Base-by-base conservation (phyloP, 2,797 vertebrate genomes). In the Phylloscopus collybita region DNA sequence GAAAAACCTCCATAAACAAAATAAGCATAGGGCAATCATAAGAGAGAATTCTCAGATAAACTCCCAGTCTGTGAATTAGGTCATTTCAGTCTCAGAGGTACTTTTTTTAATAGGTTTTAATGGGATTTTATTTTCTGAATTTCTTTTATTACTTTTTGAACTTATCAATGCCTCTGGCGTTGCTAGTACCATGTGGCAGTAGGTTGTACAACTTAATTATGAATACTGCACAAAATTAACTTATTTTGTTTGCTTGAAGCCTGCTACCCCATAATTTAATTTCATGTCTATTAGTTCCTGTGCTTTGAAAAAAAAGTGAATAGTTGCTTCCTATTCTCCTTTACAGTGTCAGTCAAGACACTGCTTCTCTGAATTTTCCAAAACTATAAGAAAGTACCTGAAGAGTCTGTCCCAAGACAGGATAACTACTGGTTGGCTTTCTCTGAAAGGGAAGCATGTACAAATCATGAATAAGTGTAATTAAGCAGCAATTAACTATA, bases 141-240 rank as follows among this genome's bases (percentile, higher is more conserved):
- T 86, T 83, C 7, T 86, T 64, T 65, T 74, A 80, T 72, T 86
- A 51, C 9, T 74, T 83, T 93, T 91, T 90, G 50, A 88, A 91
- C 38, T 65, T 47, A 40, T 54, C 61, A 78, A 9, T 65, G 61
- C 53, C 45, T 86, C 38, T 80, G 54, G 65, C 76, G 69, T 21
- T 1, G 0, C 22, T 69, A 65, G 61, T 23, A 75, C 34, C 54
- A 25, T 51, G 57, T 65, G 54, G 57, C 22, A 34, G 62, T 72
- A 83, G 44, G 34, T 23, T 86, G 27, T 21, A 86, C 69, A 80
- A 78, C 54, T 84, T 86, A 69, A 75, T 91, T 86, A 86, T 47
- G 25, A 86, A 20, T 69, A 81, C 3, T 0, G 0, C 42, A 72
- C 23, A 92, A 91, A 92, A 92, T 80, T 88, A 88, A 86, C 50